These are phyloP conservation scores for Spizaetus ornatus DNA, from an alignment of 2,113 vertebrate species.

Conservation along the genomic window DNA sequence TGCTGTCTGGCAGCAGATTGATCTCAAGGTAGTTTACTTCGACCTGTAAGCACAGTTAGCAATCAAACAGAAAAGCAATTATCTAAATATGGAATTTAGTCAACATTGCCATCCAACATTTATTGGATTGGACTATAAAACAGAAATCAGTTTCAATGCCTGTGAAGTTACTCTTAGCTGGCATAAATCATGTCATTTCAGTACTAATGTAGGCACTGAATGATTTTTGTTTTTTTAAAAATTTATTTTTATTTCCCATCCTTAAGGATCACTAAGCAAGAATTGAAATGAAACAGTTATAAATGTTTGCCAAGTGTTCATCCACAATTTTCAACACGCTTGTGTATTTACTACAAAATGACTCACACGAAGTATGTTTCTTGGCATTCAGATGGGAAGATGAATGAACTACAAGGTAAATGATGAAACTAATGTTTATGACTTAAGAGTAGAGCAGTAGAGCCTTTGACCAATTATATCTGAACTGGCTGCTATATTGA, in stretches of 20 bases:
- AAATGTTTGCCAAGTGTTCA: background rate
- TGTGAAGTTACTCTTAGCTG: background rate
- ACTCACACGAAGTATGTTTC: background rate
- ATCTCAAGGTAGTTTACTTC: background rate
- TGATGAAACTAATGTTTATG: background rate
- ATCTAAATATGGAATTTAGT: background rate
- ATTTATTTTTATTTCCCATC: background rate
- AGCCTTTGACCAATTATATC: background rate
- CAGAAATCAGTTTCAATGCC: background rate
- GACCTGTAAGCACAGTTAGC: background rate
- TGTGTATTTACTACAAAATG: background rate
- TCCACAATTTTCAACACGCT: background rate
- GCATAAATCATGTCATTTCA: background rate
- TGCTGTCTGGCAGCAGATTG: background rate
- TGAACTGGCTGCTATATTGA: background rate
- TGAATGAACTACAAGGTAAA: background rate
- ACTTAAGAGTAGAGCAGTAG: background rate
- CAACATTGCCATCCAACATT: background rate
- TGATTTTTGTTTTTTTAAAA: background rate
- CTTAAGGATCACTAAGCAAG: background rate
- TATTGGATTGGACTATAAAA: background rate
- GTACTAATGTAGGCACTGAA: background rate
- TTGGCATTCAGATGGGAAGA: background rate
- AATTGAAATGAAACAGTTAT: background rate
- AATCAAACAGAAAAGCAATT: background rate